Conservation (phyloP, 2,888 invertebrate species). For the Pyrochroa serraticornis region DNA sequence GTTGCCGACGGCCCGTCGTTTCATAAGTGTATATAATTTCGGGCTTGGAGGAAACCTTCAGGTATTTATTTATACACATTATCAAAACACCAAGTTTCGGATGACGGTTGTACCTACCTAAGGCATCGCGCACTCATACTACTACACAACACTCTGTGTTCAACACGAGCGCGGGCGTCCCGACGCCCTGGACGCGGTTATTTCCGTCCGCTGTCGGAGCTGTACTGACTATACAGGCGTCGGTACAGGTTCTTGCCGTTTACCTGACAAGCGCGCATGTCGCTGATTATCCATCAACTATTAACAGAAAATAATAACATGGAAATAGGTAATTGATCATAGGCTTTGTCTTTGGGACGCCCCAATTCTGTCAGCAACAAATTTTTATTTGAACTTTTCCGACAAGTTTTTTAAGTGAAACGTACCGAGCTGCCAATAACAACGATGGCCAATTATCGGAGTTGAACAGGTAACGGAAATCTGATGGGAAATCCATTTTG, state of each 20-base stretch:
- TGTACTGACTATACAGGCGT: conserved; percentile 51
- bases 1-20: too few species aligned
- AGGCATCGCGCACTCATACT: conserved; percentile 44
- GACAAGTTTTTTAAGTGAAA: too few species aligned
- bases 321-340: too few species aligned
- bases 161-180: conserved; percentile 47
- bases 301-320: too few species aligned
- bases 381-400: too few species aligned
- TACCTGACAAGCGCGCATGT: conserved; percentile 29
- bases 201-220: conserved; percentile 54
- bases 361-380: too few species aligned
- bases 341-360: too few species aligned
- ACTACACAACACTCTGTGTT: conserved; percentile 38
- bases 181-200: conserved; percentile 52
- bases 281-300: conserved; percentile 4
- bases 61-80: conserved; percentile 21
- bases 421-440: too few species aligned
- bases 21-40: too few species aligned
- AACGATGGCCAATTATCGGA: too few species aligned
- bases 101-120: conserved; percentile 41
- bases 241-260: conserved; percentile 37
- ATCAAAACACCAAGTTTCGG: conserved; percentile 17
- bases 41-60: conserved; percentile 13
- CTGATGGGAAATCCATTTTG: too few species aligned
- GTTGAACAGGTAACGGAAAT: too few species aligned